Percentiles rank a stretch among this genome's conserved stretches.
phyloP scores from a whole-genome alignment of 2,888 invertebrate species.

The Habroteleia sp. region DNA sequence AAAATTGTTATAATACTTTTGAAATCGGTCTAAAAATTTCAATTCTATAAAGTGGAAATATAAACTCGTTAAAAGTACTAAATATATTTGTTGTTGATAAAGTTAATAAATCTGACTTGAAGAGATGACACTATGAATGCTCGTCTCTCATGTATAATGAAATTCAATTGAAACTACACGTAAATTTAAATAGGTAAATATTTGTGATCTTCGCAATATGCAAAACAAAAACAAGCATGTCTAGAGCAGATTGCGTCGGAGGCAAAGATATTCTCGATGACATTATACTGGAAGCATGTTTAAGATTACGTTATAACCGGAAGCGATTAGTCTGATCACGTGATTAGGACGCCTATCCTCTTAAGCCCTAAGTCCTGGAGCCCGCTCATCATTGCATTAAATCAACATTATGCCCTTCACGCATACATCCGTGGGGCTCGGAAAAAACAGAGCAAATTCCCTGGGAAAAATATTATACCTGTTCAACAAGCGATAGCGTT shows the following conservation, averaged over 20 bases:
- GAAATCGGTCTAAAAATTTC: no score
- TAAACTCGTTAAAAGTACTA: no score
- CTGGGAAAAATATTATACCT: no score
- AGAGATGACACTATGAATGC: no score
- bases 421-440: conserved; percentile 39
- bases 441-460: conserved; percentile 51
- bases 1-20: no score
- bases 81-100: no score
- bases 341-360: conserved; percentile 69
- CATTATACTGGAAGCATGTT: conserved; percentile 74
- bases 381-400: conserved; percentile 52
- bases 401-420: conserved; percentile 47
- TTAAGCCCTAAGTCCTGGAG: conserved; percentile 45
- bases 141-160: no score
- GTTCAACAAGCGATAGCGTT: no score
- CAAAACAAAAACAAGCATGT: conserved; percentile 17
- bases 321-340: conserved; percentile 78
- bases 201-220: conserved; percentile 12
- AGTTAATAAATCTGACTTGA: no score
- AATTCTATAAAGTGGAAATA: no score
- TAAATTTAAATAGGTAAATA: conserved; percentile 2
- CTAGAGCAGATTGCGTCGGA: conserved; percentile 30
- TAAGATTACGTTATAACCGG: conserved; percentile 71
- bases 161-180: no score
- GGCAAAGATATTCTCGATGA: conserved; percentile 67